Conservation (phyloP, 1,140 invertebrate species). For the Neodiprion virginianus region DNA sequence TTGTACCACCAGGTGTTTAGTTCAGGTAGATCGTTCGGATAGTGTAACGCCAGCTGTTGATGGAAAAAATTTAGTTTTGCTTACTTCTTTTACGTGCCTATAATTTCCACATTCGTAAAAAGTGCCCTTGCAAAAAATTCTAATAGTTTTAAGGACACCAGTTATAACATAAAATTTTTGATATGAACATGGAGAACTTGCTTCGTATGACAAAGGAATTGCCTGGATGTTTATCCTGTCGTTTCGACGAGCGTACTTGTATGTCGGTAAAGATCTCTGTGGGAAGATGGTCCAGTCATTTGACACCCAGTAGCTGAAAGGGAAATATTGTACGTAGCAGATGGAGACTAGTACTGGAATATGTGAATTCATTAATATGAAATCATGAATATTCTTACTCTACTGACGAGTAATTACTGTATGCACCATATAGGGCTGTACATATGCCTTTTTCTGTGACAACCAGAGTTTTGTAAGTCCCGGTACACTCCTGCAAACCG, state of each 20-base stretch:
- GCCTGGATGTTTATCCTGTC: background rate
- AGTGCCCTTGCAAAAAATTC: too few relatives aligned
- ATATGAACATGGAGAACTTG: background rate
- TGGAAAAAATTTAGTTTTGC: background rate
- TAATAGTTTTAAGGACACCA: too few relatives aligned
- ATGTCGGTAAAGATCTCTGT: background rate
- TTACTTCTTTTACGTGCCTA: background rate
- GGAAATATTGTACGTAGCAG: background rate
- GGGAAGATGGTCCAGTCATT: constrained; percentile 40
- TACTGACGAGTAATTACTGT: constrained; percentile 22
- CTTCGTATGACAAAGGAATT: background rate
- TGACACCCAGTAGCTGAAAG: constrained; percentile 42
- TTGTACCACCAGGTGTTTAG: background rate
- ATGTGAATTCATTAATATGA: background rate
- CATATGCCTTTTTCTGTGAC: constrained; percentile 37
- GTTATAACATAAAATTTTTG: too few relatives aligned
- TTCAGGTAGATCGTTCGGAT: background rate
- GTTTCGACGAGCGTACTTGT: background rate
- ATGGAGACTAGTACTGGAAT: constrained; percentile 2
- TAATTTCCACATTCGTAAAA: background rate
- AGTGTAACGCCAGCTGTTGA: background rate
- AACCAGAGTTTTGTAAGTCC: constrained; percentile 15
- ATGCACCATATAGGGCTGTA: constrained; percentile 15
- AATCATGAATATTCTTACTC: constrained; percentile 26
- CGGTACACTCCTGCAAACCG: background rate